Evolutionary conservation across 2,888 invertebrate genomes (phyloP).

Genomic region (Drosophila villosipedis): DNA sequence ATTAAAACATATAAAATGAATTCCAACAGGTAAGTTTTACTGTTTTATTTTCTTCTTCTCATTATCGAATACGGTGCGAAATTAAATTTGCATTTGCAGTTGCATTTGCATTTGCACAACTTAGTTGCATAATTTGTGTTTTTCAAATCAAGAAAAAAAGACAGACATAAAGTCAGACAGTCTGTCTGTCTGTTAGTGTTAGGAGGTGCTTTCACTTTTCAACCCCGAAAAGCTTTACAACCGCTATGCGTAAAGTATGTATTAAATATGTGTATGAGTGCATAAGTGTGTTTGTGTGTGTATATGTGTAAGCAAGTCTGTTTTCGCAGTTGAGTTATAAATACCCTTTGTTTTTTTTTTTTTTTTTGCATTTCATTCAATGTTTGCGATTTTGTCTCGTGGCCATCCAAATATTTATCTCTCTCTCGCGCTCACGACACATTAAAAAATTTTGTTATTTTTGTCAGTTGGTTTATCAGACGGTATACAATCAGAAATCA

Average conservation of each 20-base stretch:
- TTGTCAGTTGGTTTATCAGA: constrained; percentile 26
- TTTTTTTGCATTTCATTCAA: background rate
- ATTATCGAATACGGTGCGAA: background rate
- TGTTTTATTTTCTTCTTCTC: background rate
- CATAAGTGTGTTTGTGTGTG: background rate
- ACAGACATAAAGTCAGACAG: constrained; percentile 24
- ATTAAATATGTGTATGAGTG: background rate
- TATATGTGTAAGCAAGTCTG: constrained; percentile 6
- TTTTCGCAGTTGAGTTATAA: constrained; percentile 35
- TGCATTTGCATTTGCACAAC: constrained; percentile 57
- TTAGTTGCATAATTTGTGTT: constrained; percentile 70
- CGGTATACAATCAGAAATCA: background rate
- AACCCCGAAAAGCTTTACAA: constrained; percentile 44
- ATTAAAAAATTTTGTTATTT: constrained; percentile 5
- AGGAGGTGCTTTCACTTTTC: constrained; percentile 64
- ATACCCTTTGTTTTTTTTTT: constrained; percentile 39
- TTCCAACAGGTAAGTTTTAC: constrained; percentile 60
- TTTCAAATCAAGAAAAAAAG: constrained; percentile 7
- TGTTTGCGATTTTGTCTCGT: constrained; percentile 16
- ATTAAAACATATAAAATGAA: constrained; percentile 54
- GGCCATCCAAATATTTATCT: constrained; percentile 19
- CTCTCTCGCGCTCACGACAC: constrained; percentile 19
- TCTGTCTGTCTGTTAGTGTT: constrained; percentile 21
- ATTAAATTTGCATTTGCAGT: constrained; percentile 33
- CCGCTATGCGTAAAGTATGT: constrained; percentile 5